phyloP scores from a whole-genome alignment of 2,888 invertebrate genomes.

The Ophion ventricosus region DNA sequence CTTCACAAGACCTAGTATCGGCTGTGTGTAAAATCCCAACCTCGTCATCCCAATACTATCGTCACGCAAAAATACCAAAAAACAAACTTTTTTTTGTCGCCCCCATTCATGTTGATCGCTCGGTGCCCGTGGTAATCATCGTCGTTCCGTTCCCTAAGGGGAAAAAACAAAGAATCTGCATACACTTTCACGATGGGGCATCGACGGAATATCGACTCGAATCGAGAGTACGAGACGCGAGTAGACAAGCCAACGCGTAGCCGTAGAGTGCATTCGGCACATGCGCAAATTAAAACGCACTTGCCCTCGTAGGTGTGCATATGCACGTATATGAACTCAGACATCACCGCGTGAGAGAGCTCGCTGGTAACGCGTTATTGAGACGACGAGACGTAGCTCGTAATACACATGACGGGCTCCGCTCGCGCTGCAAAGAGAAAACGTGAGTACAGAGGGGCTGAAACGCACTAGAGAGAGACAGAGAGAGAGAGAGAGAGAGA shows the following conservation, averaged over 20 bases:
- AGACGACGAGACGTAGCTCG: slow-evolving; percentile 54
- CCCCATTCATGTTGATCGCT: too few species aligned
- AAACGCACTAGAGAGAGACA: slow-evolving; percentile 23
- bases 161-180: too few species aligned
- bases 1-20: too few species aligned
- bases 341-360: slow-evolving; percentile 19
- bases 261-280: slow-evolving; percentile 12
- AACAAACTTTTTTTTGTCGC: too few species aligned
- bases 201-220: background rate
- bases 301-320: background rate
- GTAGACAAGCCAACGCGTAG: slow-evolving; percentile 36
- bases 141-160: too few species aligned
- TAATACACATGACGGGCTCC: slow-evolving; percentile 53
- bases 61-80: too few species aligned
- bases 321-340: slow-evolving; percentile 2
- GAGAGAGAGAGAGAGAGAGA: slow-evolving; percentile 18
- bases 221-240: background rate
- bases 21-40: too few species aligned
- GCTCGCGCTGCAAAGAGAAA: slow-evolving; percentile 48
- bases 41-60: too few species aligned
- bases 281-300: background rate
- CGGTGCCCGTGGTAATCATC: too few species aligned
- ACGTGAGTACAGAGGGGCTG: slow-evolving; percentile 48
- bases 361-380: slow-evolving; percentile 25
- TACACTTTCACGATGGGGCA: background rate